These are phyloP conservation scores for Cydia pomonella DNA, from an alignment of 1,140 invertebrate species.

Conservation along the genomic window DNA sequence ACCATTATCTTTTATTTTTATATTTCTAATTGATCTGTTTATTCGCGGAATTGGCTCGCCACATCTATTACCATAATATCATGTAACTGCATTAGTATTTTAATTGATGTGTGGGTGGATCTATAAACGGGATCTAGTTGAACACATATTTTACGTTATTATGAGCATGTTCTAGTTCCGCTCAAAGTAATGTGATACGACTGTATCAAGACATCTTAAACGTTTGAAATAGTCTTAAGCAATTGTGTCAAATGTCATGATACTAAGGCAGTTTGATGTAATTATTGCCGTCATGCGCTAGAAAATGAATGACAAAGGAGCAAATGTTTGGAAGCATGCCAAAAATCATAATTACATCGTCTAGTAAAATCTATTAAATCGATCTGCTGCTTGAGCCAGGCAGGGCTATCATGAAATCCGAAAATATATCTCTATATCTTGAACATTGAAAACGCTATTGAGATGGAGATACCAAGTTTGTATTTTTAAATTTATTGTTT, in stretches of 20 bases:
- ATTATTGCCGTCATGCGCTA: constrained; percentile 6
- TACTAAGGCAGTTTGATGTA: background rate
- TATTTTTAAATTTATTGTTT: no score
- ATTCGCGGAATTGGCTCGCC: background rate
- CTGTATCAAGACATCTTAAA: background rate
- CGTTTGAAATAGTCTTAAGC: background rate
- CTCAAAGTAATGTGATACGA: background rate
- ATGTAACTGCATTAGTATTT: constrained; percentile 1
- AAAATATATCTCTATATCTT: no score
- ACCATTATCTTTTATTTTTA: no score
- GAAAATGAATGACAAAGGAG: background rate
- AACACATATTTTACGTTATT: constrained; percentile 20
- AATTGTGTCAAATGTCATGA: background rate
- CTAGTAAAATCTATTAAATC: background rate
- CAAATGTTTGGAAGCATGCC: background rate
- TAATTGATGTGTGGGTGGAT: background rate
- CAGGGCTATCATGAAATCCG: background rate
- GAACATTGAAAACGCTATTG: no score
- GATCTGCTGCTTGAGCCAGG: background rate
- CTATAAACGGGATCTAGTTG: background rate
- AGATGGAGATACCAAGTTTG: no score
- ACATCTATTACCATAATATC: background rate
- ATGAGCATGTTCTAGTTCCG: background rate
- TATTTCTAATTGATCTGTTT: constrained; percentile 6
- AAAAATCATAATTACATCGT: background rate